phyloP scores from a whole-genome alignment of 2,797 vertebrate species.

The Pampus argenteus region DNA sequence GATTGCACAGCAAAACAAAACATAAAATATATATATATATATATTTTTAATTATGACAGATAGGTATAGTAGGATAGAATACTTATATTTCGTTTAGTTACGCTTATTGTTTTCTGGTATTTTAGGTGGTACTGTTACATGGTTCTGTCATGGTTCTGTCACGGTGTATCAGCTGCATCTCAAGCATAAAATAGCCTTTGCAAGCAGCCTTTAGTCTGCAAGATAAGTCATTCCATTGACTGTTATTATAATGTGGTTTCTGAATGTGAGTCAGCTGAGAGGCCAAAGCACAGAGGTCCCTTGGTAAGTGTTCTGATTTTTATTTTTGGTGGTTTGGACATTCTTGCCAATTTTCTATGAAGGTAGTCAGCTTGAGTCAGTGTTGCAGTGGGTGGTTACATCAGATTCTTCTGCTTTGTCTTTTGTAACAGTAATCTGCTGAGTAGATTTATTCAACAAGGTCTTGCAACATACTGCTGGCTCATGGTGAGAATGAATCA shows the following conservation, averaged over 20 bases:
- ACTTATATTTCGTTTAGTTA: background rate
- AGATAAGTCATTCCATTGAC: background rate
- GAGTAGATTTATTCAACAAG: constrained; percentile 9
- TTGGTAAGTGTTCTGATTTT: background rate
- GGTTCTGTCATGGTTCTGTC: background rate
- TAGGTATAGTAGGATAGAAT: no score
- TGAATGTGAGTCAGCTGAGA: constrained; percentile 26
- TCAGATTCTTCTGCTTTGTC: constrained; percentile 21
- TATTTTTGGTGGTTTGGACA: constrained; percentile 10
- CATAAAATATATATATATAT: background rate
- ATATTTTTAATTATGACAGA: background rate
- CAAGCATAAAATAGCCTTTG: constrained; percentile 21
- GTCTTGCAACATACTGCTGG: background rate
- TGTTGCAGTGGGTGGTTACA: background rate
- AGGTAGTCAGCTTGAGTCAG: constrained; percentile 2
- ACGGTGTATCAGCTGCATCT: constrained; percentile 12
- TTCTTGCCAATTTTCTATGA: background rate
- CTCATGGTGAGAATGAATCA: constrained; percentile 4
- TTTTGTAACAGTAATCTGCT: constrained; percentile 26
- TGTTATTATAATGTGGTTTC: constrained; percentile 30
- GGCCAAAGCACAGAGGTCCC: background rate
- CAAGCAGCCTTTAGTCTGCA: constrained; percentile 38
- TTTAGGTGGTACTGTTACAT: background rate
- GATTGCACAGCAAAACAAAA: background rate
- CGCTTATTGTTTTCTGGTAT: background rate